Evolutionary conservation across 2,797 vertebrate species (phyloP).

Genomic region (Myotis myotis): DNA sequence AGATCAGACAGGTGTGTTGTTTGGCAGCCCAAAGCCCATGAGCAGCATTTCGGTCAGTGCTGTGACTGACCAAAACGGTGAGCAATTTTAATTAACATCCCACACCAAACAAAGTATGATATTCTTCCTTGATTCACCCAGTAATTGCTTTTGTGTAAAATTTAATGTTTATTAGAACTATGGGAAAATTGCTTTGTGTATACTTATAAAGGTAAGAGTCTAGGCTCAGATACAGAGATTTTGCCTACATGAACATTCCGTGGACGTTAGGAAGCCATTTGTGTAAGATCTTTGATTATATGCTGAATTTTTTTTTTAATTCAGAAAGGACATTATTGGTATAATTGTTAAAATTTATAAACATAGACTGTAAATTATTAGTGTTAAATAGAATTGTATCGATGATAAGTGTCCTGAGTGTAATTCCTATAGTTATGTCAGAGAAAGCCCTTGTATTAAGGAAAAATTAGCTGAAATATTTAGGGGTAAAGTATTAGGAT

Average conservation of each 20-base stretch:
- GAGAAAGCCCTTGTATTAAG: not conserved
- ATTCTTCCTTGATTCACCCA: not conserved
- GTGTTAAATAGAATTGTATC: not conserved
- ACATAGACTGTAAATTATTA: not conserved
- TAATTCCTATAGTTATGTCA: not conserved
- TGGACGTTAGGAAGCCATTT: not conserved
- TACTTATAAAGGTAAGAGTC: not conserved
- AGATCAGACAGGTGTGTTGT: fast-evolving
- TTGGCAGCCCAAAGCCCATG: not conserved
- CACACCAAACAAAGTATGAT: not conserved
- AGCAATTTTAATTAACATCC: not conserved
- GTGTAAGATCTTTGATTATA: not conserved
- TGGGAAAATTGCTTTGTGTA: not conserved
- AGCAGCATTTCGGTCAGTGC: not conserved
- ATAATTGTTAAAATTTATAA: not conserved
- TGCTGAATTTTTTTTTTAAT: not conserved
- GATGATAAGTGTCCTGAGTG: not conserved
- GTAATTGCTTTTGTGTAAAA: not conserved
- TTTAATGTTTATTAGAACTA: not conserved
- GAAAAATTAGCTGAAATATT: not conserved
- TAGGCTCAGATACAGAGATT: not conserved
- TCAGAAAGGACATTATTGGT: not conserved
- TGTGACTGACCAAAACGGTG: not conserved
- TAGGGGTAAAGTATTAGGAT: not conserved
- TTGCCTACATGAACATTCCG: not conserved